Base-by-base conservation (phyloP, 2,113 vertebrate genomes). In the Oriolus oriolus region DNA sequence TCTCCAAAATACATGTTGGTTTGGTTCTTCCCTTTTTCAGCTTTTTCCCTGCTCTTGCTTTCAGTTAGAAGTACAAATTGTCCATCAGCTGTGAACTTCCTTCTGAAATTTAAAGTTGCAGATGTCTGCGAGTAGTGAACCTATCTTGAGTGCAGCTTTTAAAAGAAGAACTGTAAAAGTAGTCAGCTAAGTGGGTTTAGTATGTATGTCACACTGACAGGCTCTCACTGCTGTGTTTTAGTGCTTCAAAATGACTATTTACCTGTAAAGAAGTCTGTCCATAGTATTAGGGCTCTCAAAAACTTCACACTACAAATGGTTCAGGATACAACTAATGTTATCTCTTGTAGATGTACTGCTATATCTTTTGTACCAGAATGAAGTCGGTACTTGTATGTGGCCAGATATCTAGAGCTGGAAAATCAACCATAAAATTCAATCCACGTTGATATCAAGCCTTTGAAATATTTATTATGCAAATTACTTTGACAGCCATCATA, bases 221-320 rank as follows among this genome's bases (percentile, higher is more conserved):
- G 68, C n/a, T 74, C 50, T 95, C 82, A 60, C 84, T 94, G 39
- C 41, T 45, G 33, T 30, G 18, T 44, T 94, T 79, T 68, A 86
- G 35, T 66, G 76, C 78, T 95, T 81, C 27, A 70, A 11, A 73
- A 66, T 77, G 15, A 65, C 70, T 93, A 20, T 21, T 44, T 91
- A 44, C 61, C 52, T 77, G 14, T 91, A 66, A 86, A 81, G 44
- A 95, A 90, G 39, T 75, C 90, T 97, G 95, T 59, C 57, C 16
- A n/a, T 16, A 47, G 17, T 83, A 83, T 65, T 91, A 94, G 89
- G 66, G 2, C 7, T 30, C 24, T 90, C 45, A 80, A 69, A 74
- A 87, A 13, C 23, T 17, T 83, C 33, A 33, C 60, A 52, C 81
- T 93, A 16, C 53, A 78, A 87, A 91, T 65, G 37, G 75, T 74